Evolutionary conservation across 2,797 vertebrate species (phyloP).

Genomic region (Epinephelus coioides): DNA sequence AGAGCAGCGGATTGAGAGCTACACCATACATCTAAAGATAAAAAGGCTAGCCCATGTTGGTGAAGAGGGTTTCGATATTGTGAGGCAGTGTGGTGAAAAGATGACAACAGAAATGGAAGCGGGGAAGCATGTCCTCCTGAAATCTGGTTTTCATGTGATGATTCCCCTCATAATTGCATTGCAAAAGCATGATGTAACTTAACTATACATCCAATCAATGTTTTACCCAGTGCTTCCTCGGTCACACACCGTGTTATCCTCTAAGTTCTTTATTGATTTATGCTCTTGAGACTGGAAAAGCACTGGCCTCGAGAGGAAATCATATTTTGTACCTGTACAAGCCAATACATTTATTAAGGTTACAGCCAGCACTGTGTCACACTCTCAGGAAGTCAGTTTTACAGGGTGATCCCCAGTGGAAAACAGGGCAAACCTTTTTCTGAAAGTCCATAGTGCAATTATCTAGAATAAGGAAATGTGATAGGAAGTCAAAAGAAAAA

Average conservation of each 20-base stretch:
- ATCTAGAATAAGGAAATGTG: constrained; percentile 45
- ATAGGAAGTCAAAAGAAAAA: constrained; percentile 8
- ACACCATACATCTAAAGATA: constrained; percentile 19
- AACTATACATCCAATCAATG: constrained; percentile 45
- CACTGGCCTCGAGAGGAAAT: constrained; percentile 49
- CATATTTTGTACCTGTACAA: constrained; percentile 54
- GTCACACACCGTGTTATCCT: constrained; percentile 47
- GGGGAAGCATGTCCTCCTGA: constrained; percentile 7
- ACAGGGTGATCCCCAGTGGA: constrained; percentile 36
- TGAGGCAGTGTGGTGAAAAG: constrained; percentile 7
- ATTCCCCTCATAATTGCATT: background rate
- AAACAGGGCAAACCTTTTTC: constrained; percentile 32
- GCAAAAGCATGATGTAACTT: constrained; percentile 26
- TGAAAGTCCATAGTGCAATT: constrained; percentile 36
- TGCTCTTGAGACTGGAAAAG: constrained; percentile 46
- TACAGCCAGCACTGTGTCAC: constrained; percentile 45
- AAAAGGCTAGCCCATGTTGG: constrained; percentile 4
- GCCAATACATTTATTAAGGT: constrained; percentile 58
- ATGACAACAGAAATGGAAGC: constrained; percentile 1
- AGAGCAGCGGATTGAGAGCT: constrained; percentile 22
- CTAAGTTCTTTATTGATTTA: constrained; percentile 67
- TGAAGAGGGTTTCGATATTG: background rate
- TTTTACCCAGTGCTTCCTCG: constrained; percentile 29
- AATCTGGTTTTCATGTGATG: background rate
- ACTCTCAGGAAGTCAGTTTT: constrained; percentile 44